A percentile compares a stretch with the other conserved stretches of the same genome.
These are phyloP conservation scores for Ceyx melanurus DNA, from an alignment of 2,113 vertebrate species.

Conservation along the genomic window DNA sequence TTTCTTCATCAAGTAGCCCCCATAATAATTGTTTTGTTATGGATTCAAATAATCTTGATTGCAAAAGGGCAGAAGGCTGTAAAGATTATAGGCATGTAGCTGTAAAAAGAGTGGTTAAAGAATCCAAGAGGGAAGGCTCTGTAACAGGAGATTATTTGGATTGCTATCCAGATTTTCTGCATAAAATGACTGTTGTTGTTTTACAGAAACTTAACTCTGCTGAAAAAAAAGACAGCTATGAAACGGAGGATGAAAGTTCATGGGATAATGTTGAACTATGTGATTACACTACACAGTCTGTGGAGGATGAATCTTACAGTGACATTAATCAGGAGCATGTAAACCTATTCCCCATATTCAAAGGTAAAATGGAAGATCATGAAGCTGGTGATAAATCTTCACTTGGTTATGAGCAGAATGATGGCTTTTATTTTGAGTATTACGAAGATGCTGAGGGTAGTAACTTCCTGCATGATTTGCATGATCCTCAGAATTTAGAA, in stretches of 20 bases:
- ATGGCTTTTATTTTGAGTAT: slow-evolving; percentile 86
- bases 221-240: slow-evolving; percentile 83
- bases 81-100: slow-evolving; percentile 76
- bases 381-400: slow-evolving; percentile 75
- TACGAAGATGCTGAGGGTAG: slow-evolving; percentile 79
- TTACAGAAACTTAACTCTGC: slow-evolving; percentile 84
- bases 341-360: slow-evolving; percentile 80
- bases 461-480: slow-evolving; percentile 79
- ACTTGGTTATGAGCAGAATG: slow-evolving; percentile 79
- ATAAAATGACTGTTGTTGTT: slow-evolving; percentile 84
- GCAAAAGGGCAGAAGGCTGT: slow-evolving; percentile 72
- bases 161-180: slow-evolving; percentile 84
- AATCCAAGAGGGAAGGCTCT: slow-evolving; percentile 76
- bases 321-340: slow-evolving; percentile 80
- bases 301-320: slow-evolving; percentile 79
- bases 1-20: slow-evolving; percentile 79
- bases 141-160: slow-evolving; percentile 80
- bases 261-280: slow-evolving; percentile 82
- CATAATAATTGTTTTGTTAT: slow-evolving; percentile 78
- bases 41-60: slow-evolving; percentile 73
- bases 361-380: slow-evolving; percentile 79
- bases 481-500: slow-evolving; percentile 81
- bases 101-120: slow-evolving; percentile 74
- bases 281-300: slow-evolving; percentile 80
- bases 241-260: slow-evolving; percentile 82